phyloP scores from a whole-genome alignment of 1,140 invertebrate species.

The Magallana ariakensis region DNA sequence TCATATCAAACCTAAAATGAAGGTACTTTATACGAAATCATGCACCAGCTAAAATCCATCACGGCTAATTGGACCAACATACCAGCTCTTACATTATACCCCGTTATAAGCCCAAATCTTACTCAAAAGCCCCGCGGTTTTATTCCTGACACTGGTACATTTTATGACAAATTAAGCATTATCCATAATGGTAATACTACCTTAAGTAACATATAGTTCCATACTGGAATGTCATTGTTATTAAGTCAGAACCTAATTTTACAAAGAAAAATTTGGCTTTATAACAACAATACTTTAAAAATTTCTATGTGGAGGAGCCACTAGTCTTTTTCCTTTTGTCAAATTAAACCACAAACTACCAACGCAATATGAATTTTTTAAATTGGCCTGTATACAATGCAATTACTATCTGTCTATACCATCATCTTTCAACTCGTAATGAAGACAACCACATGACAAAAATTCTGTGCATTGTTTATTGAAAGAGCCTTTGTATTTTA shows the following conservation, averaged over 20 bases:
- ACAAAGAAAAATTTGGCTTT: neutral
- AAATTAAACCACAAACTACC: neutral
- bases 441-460: neutral
- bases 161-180: constrained; percentile 20
- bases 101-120: neutral
- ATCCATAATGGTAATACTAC: neutral
- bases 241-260: neutral
- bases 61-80: constrained; percentile 25
- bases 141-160: neutral
- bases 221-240: neutral
- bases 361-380: neutral
- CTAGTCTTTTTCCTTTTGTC: neutral
- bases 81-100: neutral
- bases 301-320: neutral
- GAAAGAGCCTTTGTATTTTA: neutral
- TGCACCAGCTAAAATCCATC: constrained; percentile 9
- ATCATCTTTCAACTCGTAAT: neutral
- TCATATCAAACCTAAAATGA: neutral
- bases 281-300: constrained; percentile 11
- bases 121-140: neutral
- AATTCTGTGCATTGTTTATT: neutral
- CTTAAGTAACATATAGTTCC: neutral
- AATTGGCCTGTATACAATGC: neutral
- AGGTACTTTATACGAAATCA: constrained; percentile 12
- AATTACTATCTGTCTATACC: constrained; percentile 3